A percentile compares a stretch with the other conserved stretches of the same genome.
These are phyloP conservation scores for Chromobotia macracanthus DNA, from an alignment of 2,797 vertebrate genomes.

Conservation along the genomic window DNA sequence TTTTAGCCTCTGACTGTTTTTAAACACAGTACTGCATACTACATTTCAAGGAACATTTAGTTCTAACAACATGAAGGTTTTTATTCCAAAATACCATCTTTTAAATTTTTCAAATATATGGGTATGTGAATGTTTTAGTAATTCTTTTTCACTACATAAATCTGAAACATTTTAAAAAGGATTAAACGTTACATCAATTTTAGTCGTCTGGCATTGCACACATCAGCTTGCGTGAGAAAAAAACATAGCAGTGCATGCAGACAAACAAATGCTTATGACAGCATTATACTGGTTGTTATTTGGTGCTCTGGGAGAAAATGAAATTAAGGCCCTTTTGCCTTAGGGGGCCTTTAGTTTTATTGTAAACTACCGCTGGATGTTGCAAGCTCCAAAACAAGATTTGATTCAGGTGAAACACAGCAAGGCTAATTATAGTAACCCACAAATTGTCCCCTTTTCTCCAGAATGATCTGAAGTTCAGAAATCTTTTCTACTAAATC, in stretches of 20 bases:
- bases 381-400: background rate
- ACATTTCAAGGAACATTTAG: too few relatives aligned
- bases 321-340: background rate
- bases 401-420: background rate
- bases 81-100: background rate
- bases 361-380: background rate
- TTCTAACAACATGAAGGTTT: too few relatives aligned
- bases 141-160: background rate
- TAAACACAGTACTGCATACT: too few relatives aligned
- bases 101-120: background rate
- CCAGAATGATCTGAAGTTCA: background rate
- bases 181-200: too few relatives aligned
- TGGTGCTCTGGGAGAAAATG: background rate
- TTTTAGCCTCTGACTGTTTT: too few relatives aligned
- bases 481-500: background rate
- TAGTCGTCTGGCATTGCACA: background rate
- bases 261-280: background rate
- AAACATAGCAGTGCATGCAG: background rate
- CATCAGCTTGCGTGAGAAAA: background rate
- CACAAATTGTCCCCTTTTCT: background rate
- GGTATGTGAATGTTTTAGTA: background rate
- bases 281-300: background rate
- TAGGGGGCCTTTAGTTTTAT: background rate
- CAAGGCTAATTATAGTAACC: background rate
- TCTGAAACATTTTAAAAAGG: background rate